Evolutionary conservation across 2,888 invertebrate genomes (phyloP).

Genomic region (Microplitis manilae): DNA sequence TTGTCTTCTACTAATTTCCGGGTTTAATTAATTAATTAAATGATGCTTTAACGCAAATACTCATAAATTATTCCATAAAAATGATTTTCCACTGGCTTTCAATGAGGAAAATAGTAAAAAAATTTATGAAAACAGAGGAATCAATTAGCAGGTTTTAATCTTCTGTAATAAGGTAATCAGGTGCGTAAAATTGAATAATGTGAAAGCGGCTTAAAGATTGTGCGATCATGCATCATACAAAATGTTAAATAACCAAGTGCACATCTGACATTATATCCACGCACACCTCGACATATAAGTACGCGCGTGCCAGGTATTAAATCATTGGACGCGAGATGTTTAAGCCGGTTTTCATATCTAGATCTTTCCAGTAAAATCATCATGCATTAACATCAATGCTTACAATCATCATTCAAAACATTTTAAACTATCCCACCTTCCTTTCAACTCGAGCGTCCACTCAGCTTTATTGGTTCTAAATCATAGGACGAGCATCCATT

Average conservation of each 20-base stretch:
- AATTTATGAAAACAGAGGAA: too few relatives aligned
- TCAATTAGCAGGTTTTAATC: not conserved
- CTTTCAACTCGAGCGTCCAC: not conserved
- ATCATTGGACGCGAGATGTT: slow-evolving; percentile 40
- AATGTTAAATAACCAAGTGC: slow-evolving; percentile 2
- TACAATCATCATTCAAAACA: not conserved
- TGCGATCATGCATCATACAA: slow-evolving; percentile 3
- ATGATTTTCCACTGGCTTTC: too few relatives aligned
- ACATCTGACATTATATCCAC: slow-evolving; percentile 35
- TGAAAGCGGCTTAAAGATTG: not conserved
- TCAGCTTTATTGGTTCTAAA: not conserved
- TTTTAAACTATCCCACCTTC: not conserved
- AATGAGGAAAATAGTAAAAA: too few relatives aligned
- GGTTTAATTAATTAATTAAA: too few relatives aligned
- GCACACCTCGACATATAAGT: slow-evolving; percentile 25
- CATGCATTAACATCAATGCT: not conserved
- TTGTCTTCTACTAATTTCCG: too few relatives aligned
- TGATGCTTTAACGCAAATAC: too few relatives aligned
- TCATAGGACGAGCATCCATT: not conserved
- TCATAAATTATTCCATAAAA: too few relatives aligned
- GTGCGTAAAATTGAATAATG: slow-evolving; percentile 1
- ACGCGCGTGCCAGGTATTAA: slow-evolving; percentile 47
- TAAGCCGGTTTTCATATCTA: slow-evolving; percentile 39
- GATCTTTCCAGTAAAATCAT: slow-evolving; percentile 30
- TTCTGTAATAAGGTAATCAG: slow-evolving; percentile 41